Base-by-base conservation (phyloP, 2,797 vertebrate species). In the Gastrophryne carolinensis region DNA sequence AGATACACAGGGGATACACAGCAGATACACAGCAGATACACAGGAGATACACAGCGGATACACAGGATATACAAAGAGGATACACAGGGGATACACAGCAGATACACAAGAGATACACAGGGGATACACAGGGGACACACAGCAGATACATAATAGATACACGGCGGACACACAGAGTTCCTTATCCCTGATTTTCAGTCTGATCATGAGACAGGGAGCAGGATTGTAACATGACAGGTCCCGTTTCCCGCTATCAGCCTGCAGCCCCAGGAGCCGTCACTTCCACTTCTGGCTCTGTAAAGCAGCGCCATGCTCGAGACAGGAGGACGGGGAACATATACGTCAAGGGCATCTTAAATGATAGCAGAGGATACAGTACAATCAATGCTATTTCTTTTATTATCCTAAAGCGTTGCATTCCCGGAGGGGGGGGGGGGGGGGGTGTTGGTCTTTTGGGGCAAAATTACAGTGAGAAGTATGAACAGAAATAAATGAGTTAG, bases 331-430 rank as follows among this genome's bases (percentile, higher is more conserved):
- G 13, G 53, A 37, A 58, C 39, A 44, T 70, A 58, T 11, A 13
- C 34, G 53, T 58, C 67, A 58, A 58, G 53, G 52, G 24, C 67
- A 26, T 58, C 10, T 41, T 70, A 32, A 47, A 53, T 39, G 44
- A 44, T 26, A 19, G 15, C 12, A 29, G 11, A 32, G 39, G 32
- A 37, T 15, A 24, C 10, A 1, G 29, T 19, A 70, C 30, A 17
- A 66, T 66, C 12, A 7, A 68, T 56, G 17, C 21, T 29, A 6
- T 27, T 39, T 29, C 44, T 68, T 53, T 54, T 39, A 54, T 39
- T 13, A 17, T 12, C 10, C 32, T 49, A 52, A 50, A 29, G 35
- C 23, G 63, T 11, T 23, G 10, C 21, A 53, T 68, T 39, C 65
- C 3, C 32, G 17, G n/a, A n/a, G n/a, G n/a, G n/a, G n/a, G n/a